A percentile compares a stretch with the other conserved stretches of the same genome.
phyloP scores from a whole-genome alignment of 1,140 invertebrate species.

The Reticulitermes speratus region DNA sequence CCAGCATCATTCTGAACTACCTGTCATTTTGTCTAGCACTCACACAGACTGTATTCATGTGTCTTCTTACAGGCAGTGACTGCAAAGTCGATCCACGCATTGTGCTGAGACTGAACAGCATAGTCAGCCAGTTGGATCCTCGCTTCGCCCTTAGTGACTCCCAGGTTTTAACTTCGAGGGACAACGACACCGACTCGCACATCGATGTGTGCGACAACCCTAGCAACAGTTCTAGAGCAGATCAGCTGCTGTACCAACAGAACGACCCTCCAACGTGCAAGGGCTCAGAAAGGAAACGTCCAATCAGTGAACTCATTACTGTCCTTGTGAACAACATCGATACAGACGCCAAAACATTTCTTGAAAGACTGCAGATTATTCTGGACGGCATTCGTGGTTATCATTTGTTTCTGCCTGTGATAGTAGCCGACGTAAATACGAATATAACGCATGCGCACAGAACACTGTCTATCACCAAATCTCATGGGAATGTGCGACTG shows the following conservation, averaged over 20 bases:
- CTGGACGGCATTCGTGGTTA: conserved; percentile 25
- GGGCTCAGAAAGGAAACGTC: neutral
- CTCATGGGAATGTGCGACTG: neutral
- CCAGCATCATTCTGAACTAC: no score
- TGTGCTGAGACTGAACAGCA: conserved; percentile 23
- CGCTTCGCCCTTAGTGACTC: conserved; percentile 2
- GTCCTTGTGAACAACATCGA: conserved; percentile 16
- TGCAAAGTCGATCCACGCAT: conserved; percentile 20
- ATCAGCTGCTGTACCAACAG: conserved; percentile 28
- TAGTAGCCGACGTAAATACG: neutral
- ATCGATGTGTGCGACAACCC: conserved; percentile 29
- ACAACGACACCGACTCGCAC: neutral
- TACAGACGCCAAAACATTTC: neutral
- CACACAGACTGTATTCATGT: neutral
- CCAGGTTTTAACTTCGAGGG: neutral
- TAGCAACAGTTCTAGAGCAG: conserved; percentile 10
- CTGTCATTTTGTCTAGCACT: no score
- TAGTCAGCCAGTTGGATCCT: conserved; percentile 24
- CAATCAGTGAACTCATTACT: conserved; percentile 30
- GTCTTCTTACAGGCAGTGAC: conserved; percentile 16
- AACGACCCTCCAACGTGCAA: conserved; percentile 22
- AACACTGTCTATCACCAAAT: no score
- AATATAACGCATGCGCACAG: neutral
- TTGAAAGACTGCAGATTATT: conserved; percentile 16
- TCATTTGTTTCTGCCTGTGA: neutral